Evolutionary conservation across 2,888 invertebrate species (phyloP).

Genomic region (Ecliptopera silaceata): DNA sequence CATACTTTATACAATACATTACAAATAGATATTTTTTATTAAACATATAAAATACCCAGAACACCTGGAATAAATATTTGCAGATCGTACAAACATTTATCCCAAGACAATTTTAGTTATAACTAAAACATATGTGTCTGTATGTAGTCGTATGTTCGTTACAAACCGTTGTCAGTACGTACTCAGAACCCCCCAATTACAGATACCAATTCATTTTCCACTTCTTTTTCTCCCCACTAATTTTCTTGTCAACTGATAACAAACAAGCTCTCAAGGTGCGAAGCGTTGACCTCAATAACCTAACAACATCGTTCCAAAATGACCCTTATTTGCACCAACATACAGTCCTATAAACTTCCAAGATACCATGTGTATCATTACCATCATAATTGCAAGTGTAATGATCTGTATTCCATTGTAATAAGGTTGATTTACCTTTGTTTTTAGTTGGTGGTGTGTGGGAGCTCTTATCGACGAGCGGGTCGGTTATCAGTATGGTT

Average conservation of each 20-base stretch:
- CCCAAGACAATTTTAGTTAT: too few species aligned
- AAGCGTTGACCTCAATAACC: slow-evolving; percentile 72
- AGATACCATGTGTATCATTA: slow-evolving; percentile 8
- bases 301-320: slow-evolving; percentile 30
- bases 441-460: not conserved
- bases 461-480: slow-evolving; percentile 33
- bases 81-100: too few species aligned
- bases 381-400: slow-evolving; percentile 1
- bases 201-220: slow-evolving; percentile 26
- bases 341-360: slow-evolving; percentile 24
- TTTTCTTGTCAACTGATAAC: slow-evolving; percentile 72
- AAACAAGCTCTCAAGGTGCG: slow-evolving; percentile 70
- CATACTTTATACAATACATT: too few species aligned
- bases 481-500: slow-evolving; percentile 42
- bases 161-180: not conserved
- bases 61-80: too few species aligned
- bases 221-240: slow-evolving; percentile 55
- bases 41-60: too few species aligned
- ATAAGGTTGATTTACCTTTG: slow-evolving; percentile 30
- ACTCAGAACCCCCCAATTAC: slow-evolving; percentile 14
- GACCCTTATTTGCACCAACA: slow-evolving; percentile 22
- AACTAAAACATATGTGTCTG: too few species aligned
- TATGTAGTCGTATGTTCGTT: not conserved
- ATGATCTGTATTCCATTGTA: not conserved
- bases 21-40: too few species aligned